phyloP scores from a whole-genome alignment of 2,888 invertebrate species.

The Capitulum mitella region DNA sequence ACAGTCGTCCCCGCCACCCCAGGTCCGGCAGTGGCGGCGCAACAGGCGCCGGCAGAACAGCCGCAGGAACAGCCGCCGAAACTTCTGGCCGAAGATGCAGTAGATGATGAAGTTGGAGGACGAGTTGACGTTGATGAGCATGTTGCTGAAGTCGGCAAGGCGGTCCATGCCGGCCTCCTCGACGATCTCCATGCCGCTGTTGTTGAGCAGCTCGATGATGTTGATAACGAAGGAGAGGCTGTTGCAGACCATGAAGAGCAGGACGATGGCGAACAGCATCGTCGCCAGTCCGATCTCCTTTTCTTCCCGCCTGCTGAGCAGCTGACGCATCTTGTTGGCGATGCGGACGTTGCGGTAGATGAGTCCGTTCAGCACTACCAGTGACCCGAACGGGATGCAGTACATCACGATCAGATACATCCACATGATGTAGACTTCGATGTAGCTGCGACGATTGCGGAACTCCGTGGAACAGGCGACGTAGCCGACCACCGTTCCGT shows the following conservation, averaged over 20 bases:
- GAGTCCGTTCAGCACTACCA: conserved; percentile 81
- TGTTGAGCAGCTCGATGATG: too few relatives aligned
- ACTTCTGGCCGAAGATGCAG: conserved; percentile 96
- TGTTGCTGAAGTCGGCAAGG: too few relatives aligned
- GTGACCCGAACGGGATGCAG: conserved; percentile 77
- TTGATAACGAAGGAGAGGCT: conserved; percentile 76
- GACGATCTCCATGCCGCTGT: too few relatives aligned
- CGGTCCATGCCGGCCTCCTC: too few relatives aligned
- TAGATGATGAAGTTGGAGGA: too few relatives aligned
- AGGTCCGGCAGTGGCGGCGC: neutral
- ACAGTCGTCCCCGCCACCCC: neutral
- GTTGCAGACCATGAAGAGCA: conserved; percentile 91
- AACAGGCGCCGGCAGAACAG: too few relatives aligned
- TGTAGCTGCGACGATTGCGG: conserved; percentile 64
- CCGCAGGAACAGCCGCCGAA: too few relatives aligned
- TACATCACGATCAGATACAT: conserved; percentile 90
- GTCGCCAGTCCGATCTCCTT: conserved; percentile 90
- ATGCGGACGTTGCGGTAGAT: conserved; percentile 83
- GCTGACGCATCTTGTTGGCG: conserved; percentile 81
- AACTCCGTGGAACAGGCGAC: conserved; percentile 54
- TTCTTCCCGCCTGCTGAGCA: conserved; percentile 77
- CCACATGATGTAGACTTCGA: conserved; percentile 85
- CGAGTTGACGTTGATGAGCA: too few relatives aligned
- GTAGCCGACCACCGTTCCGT: conserved; percentile 31
- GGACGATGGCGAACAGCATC: conserved; percentile 88